phyloP scores from a whole-genome alignment of 2,797 vertebrate species.

The Urosaurus nigricauda region DNA sequence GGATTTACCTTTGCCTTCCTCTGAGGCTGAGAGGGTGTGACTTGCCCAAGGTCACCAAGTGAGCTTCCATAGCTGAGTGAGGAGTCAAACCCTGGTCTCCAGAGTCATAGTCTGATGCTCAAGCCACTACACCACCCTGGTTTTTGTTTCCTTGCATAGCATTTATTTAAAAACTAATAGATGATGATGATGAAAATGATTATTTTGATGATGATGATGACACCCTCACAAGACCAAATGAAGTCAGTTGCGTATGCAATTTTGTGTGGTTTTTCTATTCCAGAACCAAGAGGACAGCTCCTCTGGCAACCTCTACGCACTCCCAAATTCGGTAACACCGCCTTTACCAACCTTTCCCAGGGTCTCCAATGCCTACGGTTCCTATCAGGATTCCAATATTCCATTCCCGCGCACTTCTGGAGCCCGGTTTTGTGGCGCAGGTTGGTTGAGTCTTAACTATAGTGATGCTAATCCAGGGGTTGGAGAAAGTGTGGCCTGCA shows the following conservation, averaged over 20 bases:
- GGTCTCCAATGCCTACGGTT: constrained; percentile 94
- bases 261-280: constrained; percentile 39
- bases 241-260: fast-evolving
- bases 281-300: constrained; percentile 93
- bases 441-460: constrained; percentile 65
- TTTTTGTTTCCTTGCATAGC: not conserved
- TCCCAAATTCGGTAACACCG: constrained; percentile 90
- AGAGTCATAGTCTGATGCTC: no score
- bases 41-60: no score
- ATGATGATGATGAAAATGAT: no score
- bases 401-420: constrained; percentile 97
- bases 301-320: constrained; percentile 85
- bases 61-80: no score
- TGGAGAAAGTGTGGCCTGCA: no score
- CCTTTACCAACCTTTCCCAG: constrained; percentile 92
- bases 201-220: not conserved
- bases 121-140: no score
- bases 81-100: no score
- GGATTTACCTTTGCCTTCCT: no score
- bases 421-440: constrained; percentile 95
- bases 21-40: no score
- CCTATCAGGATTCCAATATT: constrained; percentile 96
- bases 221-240: no score
- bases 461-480: not conserved
- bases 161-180: not conserved